Evolutionary conservation across 2,113 vertebrate genomes (phyloP), one percentile per base, ranked within the genome.

Genomic region (Elaphurus davidianus): DNA sequence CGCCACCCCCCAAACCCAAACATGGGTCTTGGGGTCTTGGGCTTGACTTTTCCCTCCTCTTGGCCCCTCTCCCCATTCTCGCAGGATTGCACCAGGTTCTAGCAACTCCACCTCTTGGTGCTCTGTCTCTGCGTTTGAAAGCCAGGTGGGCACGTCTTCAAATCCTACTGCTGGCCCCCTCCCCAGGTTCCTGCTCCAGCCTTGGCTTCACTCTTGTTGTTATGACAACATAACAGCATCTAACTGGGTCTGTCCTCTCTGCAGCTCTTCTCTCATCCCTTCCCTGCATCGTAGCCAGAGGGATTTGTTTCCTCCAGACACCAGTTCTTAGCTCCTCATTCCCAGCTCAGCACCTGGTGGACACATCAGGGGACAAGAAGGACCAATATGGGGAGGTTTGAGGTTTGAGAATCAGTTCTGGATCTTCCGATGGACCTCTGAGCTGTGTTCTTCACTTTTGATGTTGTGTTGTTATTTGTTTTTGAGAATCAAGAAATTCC

Each of bases 351-450:
- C 16, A 54, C 57, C 57, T 15, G 1, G 1, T 62, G 57, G 78
- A 4, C 59, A 28, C 23, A 52, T 57, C 74, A 81, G 60, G 40
- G 83, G 81, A 59, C 16, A 55, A 47, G 71, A 88, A 94, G 62
- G 67, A n/a, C 40, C 19, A 3, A 0, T 7, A 14, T 0, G 8
- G 1, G 40, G 27, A 62, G 59, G 59, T 43, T 5, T 1, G 3
- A 36, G 36, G 59, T 71, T 82, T 43, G 33, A 94, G 55, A 74
- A 89, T 19, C 43, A 71, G 30, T 27, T 86, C 54, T 60, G 28
- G 62, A 21, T n/a, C 76, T 93, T 74, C 27, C 17, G 7, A 12
- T 5, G 62, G 40, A 55, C 17, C 57, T 59, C 78, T 8, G 57
- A 52, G 59, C 86, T 55, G 43, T 1, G 3, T 2, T 25, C 64